Percentiles rank a stretch among this genome's conserved stretches.
Evolutionary conservation across 1,140 invertebrate species (phyloP).

Genomic region (Leptopilina clavipes): DNA sequence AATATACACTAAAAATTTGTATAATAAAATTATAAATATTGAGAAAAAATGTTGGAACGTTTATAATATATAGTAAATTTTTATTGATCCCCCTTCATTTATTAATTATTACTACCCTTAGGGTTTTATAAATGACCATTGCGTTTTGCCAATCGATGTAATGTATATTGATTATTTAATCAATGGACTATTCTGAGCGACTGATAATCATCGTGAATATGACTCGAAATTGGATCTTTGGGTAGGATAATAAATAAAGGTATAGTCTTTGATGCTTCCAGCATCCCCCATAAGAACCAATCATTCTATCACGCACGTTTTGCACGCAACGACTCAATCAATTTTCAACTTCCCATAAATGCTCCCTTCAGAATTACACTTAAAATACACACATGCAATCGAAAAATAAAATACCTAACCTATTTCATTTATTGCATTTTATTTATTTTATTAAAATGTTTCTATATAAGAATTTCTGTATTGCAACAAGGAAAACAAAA

Average conservation of each 20-base stretch:
- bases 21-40: too few relatives aligned
- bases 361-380: not conserved
- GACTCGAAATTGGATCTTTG: conserved; percentile 56
- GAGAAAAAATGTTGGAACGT: too few relatives aligned
- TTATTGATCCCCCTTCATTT: not conserved
- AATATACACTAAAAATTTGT: too few relatives aligned
- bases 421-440: not conserved
- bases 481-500: too few relatives aligned
- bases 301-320: conserved; percentile 57
- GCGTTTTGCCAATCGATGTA: conserved; percentile 5
- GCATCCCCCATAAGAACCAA: conserved; percentile 62
- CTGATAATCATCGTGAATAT: conserved; percentile 37
- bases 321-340: conserved; percentile 54
- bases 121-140: not conserved
- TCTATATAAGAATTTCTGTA: too few relatives aligned
- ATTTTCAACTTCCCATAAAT: conserved; percentile 4
- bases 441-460: not conserved
- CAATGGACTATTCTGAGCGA: not conserved
- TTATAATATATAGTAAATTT: too few relatives aligned
- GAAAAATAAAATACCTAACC: not conserved
- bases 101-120: not conserved
- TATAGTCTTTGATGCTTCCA: conserved; percentile 57
- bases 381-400: not conserved
- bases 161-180: not conserved
- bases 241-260: conserved; percentile 64